phyloP scores from a whole-genome alignment of 2,888 invertebrate genomes.

The Limnephilus marmoratus region DNA sequence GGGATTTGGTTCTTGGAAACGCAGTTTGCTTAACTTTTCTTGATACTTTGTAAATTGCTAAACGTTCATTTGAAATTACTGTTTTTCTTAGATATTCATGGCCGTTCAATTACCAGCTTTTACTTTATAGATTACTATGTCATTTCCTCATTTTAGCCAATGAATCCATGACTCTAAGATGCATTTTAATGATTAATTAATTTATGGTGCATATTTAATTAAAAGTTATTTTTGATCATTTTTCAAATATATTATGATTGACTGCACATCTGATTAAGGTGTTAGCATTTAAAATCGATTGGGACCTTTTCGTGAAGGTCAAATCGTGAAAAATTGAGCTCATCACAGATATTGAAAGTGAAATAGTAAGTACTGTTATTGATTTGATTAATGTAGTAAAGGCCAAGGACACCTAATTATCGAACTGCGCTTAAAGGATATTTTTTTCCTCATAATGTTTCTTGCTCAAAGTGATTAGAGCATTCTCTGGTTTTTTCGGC shows the following conservation, averaged over 20 bases:
- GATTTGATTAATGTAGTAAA: not conserved
- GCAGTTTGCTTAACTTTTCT: no score
- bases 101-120: no score
- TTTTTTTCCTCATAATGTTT: not conserved
- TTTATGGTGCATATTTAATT: no score
- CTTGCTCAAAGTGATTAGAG: not conserved
- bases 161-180: no score
- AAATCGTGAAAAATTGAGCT: not conserved
- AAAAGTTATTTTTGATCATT: no score
- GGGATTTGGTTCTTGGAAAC: not conserved
- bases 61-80: no score
- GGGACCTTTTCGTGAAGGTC: not conserved
- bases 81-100: no score
- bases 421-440: not conserved
- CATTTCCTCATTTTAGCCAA: no score
- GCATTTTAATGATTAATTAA: no score
- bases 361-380: conserved; percentile 9
- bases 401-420: not conserved
- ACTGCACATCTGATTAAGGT: not conserved
- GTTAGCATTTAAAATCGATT: not conserved
- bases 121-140: no score
- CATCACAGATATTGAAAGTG: not conserved
- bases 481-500: not conserved
- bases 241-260: not conserved
- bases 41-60: no score